Base-by-base conservation (phyloP, 2,113 vertebrate species). In the cattle (Bos taurus) region DNA sequence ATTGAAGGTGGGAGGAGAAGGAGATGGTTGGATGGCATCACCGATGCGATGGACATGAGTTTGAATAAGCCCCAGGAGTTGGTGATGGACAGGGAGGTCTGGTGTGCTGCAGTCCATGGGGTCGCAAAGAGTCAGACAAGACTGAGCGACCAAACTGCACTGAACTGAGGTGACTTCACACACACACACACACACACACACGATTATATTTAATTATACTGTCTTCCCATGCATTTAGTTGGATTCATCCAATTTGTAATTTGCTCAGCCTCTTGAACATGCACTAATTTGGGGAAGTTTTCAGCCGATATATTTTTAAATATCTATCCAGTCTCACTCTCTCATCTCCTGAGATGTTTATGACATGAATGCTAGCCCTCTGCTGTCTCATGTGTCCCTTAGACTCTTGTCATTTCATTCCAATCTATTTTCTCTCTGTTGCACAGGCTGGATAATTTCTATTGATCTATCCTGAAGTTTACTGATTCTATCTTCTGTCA, bases 381-480 rank as follows among this genome's bases (percentile, higher is more conserved):
- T 74, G 40, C n/a, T 36, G 5, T 36, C 43, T 84, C 19, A 71
- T 57, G 26, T 30, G 52, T 62, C 43, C 33, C 78, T 64, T 12
- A 74, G 26, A 90, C 33, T 89, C 36, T 40, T 23, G 88, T 88
- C 50, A 54, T 96, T 97, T 88, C 78, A 7, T 77, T 60, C 43
- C 14, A 91, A 14, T 93, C 56, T 52, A 19, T 93, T 88, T 95
- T 93, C 43, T 77, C 33, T 56, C 85, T 59, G 46, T 46, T 92
- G 19, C 36, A 88, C 43, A 90, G 84, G 46, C 8, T 95, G 33
- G 67, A 30, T 88, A 16, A 83, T 93, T 93, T 91, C 64, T 93
- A 83, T 48, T 80, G 60, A 59, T 78, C 25, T 96, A 13, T 60
- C 88, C 26, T 82, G 33, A 86, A 48, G 7, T 91, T 89, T 25